Base-by-base conservation (phyloP, 2,888 invertebrate genomes). In the Nipponacmea schrenckii region DNA sequence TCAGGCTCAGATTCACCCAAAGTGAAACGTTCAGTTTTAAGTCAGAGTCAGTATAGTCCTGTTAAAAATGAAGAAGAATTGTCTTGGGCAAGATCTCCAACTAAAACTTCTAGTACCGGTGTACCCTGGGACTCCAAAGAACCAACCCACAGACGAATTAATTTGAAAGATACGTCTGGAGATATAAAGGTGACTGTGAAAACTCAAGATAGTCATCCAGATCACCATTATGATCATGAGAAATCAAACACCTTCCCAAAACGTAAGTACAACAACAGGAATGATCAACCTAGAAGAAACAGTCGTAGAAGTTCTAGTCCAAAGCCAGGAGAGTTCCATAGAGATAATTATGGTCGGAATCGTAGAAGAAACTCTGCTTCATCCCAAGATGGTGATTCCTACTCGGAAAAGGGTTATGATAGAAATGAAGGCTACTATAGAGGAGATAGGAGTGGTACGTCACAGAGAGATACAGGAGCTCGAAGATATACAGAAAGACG, bases 171-270 rank as follows among this genome's bases (percentile, higher is more conserved):
- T 2, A 70, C 73, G 45, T 73, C 77, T 63, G 80, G 79, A 62
- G 80, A 80, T 45, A 78, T 84, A 74, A 77, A 81, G 72, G 81
- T 84, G 8, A 85, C 83, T 48, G 81, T 84, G 31, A 76, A 79
- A 10, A 20, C 20, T 4, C 56, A 20, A 1, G 56, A 56, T 1
- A 80, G 78, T 72, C 77, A 78, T 14, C 64, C 56, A 26, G 67
- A 62, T 48, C 8, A 65, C 20, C 10, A 66, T 39, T 50, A 26
- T n/a, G 67, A 67, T 26, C 26, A 48, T 24, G 48, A 67, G 15
- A 50, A 67, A 27, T 31, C 27, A 15, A 46, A 67, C 20, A 56
- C 56, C 12, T 56, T 56, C 14, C 56, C 56, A 14, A 56, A 56
- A 56, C 39, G 39, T 39, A 56, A 56, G 24, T 56, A 56, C 56